These are phyloP conservation scores for Lanius ludovicianus DNA, from an alignment of 2,113 vertebrate species.

Conservation along the genomic window DNA sequence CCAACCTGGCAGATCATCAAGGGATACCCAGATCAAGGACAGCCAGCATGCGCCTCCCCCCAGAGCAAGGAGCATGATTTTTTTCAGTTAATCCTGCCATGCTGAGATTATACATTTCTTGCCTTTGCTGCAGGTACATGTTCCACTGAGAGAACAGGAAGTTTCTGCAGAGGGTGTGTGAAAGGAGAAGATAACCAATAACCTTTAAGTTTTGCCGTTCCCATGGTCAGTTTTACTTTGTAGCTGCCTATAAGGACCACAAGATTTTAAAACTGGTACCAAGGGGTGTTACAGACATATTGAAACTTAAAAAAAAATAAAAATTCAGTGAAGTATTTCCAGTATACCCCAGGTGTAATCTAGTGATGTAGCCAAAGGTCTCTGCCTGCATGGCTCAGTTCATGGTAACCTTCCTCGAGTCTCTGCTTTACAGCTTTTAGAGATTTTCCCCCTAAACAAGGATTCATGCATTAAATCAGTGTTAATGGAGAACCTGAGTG, in stretches of 20 bases:
- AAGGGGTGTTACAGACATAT: neutral
- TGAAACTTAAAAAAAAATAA: neutral
- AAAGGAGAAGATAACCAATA: neutral
- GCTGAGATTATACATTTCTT: neutral
- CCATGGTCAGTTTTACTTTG: neutral
- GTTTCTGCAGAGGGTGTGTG: neutral
- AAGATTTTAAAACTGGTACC: neutral
- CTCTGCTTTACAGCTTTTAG: neutral
- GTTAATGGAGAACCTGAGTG: neutral
- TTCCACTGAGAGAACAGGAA: neutral
- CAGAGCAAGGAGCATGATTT: neutral
- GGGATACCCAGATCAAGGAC: neutral
- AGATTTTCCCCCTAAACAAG: neutral
- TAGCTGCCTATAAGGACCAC: neutral
- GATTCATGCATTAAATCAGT: neutral
- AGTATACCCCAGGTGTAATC: neutral
- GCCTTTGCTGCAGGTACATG: neutral
- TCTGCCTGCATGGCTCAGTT: neutral
- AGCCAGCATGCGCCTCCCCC: neutral
- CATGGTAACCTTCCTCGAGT: neutral
- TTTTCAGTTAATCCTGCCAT: neutral
- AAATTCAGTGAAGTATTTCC: neutral
- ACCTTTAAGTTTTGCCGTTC: neutral
- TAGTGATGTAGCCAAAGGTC: neutral
- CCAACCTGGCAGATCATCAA: neutral